Percentiles rank a stretch among this genome's conserved stretches.
These are phyloP conservation scores for Engystomops pustulosus DNA, from an alignment of 2,113 vertebrate species.

Conservation along the genomic window DNA sequence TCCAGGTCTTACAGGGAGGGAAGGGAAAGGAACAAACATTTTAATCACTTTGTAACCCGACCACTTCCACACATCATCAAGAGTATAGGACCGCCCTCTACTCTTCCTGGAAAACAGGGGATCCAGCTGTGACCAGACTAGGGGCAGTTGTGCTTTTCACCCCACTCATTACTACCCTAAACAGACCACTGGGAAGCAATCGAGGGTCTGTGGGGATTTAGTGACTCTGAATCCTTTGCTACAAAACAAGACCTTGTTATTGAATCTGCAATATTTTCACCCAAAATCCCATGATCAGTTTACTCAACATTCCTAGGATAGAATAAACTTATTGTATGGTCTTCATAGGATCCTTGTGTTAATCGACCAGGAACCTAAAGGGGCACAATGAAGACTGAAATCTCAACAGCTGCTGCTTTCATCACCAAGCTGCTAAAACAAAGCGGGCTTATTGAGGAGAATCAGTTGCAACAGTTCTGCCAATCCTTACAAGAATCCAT, in stretches of 20 bases:
- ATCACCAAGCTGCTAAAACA: constrained; percentile 73
- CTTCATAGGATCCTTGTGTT: constrained; percentile 24
- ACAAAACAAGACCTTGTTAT: background rate
- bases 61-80: background rate
- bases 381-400: constrained; percentile 72
- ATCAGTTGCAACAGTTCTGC: constrained; percentile 72
- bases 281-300: background rate
- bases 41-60: background rate
- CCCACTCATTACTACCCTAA: background rate
- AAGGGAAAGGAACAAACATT: background rate
- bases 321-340: constrained; percentile 22
- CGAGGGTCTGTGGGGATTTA: background rate
- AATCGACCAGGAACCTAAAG: background rate
- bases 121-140: constrained; percentile 38
- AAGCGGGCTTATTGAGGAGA: constrained; percentile 70
- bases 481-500: constrained; percentile 73
- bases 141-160: background rate
- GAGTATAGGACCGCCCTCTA: background rate
- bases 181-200: background rate
- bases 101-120: constrained; percentile 30
- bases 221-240: background rate
- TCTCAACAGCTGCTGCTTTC: constrained; percentile 74
- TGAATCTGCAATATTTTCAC: background rate
- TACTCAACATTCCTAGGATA: background rate
- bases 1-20: background rate